These are phyloP conservation scores for Spinus olivaceus DNA, from an alignment of 2,797 vertebrate genomes.

Conservation along the genomic window DNA sequence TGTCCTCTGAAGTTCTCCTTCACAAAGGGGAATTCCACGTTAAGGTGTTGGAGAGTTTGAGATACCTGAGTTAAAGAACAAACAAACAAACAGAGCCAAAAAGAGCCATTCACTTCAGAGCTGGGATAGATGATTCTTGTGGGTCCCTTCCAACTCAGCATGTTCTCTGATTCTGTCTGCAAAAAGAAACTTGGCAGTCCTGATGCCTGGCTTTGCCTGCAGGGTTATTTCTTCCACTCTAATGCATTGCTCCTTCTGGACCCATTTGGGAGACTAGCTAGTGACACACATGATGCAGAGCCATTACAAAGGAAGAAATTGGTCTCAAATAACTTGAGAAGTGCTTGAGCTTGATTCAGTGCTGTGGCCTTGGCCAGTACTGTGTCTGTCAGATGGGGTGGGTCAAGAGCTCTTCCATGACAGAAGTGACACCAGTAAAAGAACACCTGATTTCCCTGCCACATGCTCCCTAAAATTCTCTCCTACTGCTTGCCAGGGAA, in stretches of 20 bases:
- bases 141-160: not conserved
- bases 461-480: not conserved
- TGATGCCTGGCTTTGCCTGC: not conserved
- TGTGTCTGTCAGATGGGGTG: not conserved
- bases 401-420: not conserved
- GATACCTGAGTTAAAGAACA: not conserved
- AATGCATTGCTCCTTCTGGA: not conserved
- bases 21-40: slow-evolving; percentile 9
- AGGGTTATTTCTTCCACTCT: not conserved
- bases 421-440: not conserved
- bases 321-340: not conserved
- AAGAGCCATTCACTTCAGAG: not conserved
- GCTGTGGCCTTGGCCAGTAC: not conserved
- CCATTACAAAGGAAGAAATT: not conserved
- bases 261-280: not conserved
- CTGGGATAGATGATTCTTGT: not conserved
- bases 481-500: not conserved
- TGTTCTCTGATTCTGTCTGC: not conserved
- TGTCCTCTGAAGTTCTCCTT: not conserved
- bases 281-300: not conserved
- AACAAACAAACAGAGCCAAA: rapidly evolving
- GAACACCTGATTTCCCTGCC: not conserved
- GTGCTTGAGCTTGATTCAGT: not conserved
- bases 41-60: not conserved
- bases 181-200: rapidly evolving